Percentiles rank a stretch among this genome's conserved stretches.
Evolutionary conservation across 2,888 invertebrate genomes (phyloP).

Genomic region (Himalopsyche anomala): DNA sequence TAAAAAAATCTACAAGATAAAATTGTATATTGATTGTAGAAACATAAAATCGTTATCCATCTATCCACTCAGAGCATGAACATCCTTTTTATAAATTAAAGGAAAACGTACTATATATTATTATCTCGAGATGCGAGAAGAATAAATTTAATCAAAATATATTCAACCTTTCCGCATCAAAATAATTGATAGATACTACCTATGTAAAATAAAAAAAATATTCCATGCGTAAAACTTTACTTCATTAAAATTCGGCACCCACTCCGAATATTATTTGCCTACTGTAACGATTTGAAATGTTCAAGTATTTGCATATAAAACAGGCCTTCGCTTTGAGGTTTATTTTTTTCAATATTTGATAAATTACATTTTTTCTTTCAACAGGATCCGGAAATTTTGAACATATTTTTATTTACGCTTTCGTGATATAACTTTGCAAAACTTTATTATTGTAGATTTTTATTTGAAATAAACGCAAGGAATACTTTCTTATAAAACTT

Average conservation of each 20-base stretch:
- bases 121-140: not conserved
- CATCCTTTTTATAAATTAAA: not conserved
- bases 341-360: constrained; percentile 34
- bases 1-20: too few relatives aligned
- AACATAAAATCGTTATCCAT: too few relatives aligned
- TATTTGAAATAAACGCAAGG: not conserved
- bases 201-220: not conserved
- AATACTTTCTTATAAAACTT: not conserved
- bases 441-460: constrained; percentile 26
- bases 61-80: not conserved
- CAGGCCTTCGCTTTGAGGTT: constrained; percentile 53
- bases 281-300: constrained; percentile 50
- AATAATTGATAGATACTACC: constrained; percentile 19
- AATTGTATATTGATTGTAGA: too few relatives aligned
- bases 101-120: not conserved
- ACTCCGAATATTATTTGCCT: not conserved
- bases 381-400: not conserved
- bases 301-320: constrained; percentile 57
- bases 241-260: constrained; percentile 19
- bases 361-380: constrained; percentile 20
- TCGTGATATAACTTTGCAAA: not conserved
- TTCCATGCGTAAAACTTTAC: not conserved
- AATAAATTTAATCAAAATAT: not conserved
- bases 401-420: constrained; percentile 26
- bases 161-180: not conserved